Evolutionary conservation across 1,140 invertebrate genomes (phyloP), one percentile per base, ranked within the genome.

Genomic region (Ostrea denselamellosa): DNA sequence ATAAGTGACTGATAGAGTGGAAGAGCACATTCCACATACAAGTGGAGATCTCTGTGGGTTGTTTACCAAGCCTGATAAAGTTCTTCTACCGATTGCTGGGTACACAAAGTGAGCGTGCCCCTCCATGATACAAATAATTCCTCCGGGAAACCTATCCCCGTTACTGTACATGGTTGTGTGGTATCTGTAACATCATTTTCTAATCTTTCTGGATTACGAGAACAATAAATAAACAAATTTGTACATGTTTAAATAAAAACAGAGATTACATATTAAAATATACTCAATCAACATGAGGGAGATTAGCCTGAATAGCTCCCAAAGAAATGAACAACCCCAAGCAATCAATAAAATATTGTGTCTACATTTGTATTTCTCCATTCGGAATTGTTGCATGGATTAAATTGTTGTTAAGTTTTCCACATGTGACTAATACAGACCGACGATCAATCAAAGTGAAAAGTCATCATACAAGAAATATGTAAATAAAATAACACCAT

Each of bases 151-250:
- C 68, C 68, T 77, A 9, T 25, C 25, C 25, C 25, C 28, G 25
- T 28, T 22, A 9, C 8, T 77, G 68, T 77, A 34, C 68, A 77
- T 2, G 28, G 25, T 8, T 34, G 68, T 28, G 8, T 28, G 68
- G 68, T 77, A 77, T 77, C 68, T 77, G 25, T 77, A 77, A 77
- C 68, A 77, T 77, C 68, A 77, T 77, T 77, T 77, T 77, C 68
- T 77, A 77, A 77, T 77, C 68, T 77, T 44, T 28, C 68, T 77
- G 28, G 68, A 77, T 77, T 77, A 77, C 25, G 25, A 77, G 22
- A 77, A 77, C 68, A 77, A 77, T 77, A 77, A 77, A 77, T 77
- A 77, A 77, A 77, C 68, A 77, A 77, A 77, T 25, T 34, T 34
- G 68, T 77, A 28, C 28, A 9, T 10, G 68, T 28, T 77, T 77